Evolutionary conservation across 2,113 vertebrate species (phyloP).

Genomic region (Casuarius casuarius): DNA sequence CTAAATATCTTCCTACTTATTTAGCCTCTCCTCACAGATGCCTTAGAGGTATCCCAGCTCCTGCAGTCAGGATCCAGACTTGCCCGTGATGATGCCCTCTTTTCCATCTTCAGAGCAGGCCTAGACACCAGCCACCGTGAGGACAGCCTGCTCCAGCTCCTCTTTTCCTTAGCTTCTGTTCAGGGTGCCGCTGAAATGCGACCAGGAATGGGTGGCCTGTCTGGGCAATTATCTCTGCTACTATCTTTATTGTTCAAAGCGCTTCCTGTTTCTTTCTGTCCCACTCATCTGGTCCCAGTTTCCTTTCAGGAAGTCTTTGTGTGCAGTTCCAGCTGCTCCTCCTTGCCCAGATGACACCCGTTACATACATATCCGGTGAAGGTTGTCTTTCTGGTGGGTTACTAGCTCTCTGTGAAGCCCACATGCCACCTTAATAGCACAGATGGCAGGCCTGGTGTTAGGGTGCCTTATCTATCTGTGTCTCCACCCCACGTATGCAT

Average conservation of each 20-base stretch:
- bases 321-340: fast-evolving
- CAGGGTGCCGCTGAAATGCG: background rate
- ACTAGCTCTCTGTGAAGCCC: background rate
- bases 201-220: fast-evolving
- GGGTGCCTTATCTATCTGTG: fast-evolving
- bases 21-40: background rate
- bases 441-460: fast-evolving
- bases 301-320: background rate
- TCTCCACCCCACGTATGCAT: fast-evolving
- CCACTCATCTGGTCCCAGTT: background rate
- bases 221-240: fast-evolving
- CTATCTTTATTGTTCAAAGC: background rate
- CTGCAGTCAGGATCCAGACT: background rate
- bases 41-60: background rate
- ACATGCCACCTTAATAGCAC: background rate
- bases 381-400: fast-evolving
- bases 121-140: background rate
- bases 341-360: background rate
- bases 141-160: background rate
- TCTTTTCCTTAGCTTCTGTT: background rate
- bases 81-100: fast-evolving
- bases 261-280: background rate
- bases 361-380: background rate
- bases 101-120: background rate
- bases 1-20: background rate